Evolutionary conservation across 2,113 vertebrate genomes (phyloP).

Genomic region (Gasterosteus aculeatus): DNA sequence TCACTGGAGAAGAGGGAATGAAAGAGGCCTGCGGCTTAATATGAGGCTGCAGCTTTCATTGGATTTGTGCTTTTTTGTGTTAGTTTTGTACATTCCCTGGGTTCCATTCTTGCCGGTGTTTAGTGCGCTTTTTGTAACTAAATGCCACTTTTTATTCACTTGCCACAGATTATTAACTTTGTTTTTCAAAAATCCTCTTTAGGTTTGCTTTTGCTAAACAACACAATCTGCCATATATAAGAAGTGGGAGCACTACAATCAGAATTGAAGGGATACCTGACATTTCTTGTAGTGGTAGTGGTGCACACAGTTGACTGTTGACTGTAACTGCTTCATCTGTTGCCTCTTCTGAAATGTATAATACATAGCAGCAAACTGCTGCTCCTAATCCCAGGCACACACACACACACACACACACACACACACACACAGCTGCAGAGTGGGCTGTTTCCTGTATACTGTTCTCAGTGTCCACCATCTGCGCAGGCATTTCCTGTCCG

Average conservation of each 20-base stretch:
- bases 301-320: not conserved
- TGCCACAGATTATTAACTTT: not conserved
- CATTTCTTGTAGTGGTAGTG: not conserved
- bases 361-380: conserved; percentile 34
- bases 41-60: not conserved
- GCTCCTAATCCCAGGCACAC: conserved; percentile 44
- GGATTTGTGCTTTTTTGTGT: not conserved
- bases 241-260: no score
- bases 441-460: conserved; percentile 74
- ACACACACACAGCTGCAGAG: conserved; percentile 69
- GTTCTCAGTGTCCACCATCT: conserved; percentile 75
- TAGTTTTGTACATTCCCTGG: not conserved
- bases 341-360: conserved; percentile 15
- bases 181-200: not conserved
- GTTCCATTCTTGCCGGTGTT: not conserved
- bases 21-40: not conserved
- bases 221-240: not conserved
- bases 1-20: not conserved
- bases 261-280: not conserved
- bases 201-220: not conserved
- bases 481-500: conserved; percentile 80
- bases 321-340: conserved; percentile 25
- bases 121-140: not conserved
- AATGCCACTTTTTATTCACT: not conserved
- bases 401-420: not conserved